Conservation (phyloP, 2,888 invertebrate species). For the Scaeva pyrastri region DNA sequence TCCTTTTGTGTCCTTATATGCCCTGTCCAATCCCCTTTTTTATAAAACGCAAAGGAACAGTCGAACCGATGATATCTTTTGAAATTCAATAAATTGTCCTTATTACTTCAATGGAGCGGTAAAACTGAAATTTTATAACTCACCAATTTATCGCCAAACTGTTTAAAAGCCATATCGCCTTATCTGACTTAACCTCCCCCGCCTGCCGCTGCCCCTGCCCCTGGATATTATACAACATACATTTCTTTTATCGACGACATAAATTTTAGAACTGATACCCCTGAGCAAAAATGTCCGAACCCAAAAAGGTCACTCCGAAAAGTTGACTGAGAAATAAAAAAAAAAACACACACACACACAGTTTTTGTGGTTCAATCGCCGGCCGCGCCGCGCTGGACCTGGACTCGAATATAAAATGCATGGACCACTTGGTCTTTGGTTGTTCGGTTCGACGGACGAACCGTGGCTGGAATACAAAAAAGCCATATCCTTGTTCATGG, state of each 20-base stretch:
- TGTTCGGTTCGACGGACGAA: conserved; percentile 23
- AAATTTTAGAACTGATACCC: conserved; percentile 58
- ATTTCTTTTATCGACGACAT: conserved; percentile 71
- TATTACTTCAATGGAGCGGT: conserved; percentile 82
- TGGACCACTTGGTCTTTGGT: conserved; percentile 67
- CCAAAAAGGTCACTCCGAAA: conserved; percentile 41
- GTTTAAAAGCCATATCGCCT: conserved; percentile 68
- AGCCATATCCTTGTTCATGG: conserved; percentile 30
- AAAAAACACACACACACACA: conserved; percentile 7
- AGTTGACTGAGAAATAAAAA: conserved; percentile 27
- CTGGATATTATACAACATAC: conserved; percentile 23
- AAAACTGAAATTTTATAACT: conserved; percentile 81
- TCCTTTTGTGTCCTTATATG: no score
- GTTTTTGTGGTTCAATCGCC: not conserved
- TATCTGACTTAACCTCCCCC: conserved; percentile 45
- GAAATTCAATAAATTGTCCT: conserved; percentile 82
- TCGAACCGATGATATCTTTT: conserved; percentile 21
- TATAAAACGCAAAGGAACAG: no score
- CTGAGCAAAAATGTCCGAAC: not conserved
- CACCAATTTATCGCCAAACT: conserved; percentile 79
- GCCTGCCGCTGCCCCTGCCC: conserved; percentile 5
- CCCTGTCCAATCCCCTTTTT: not conserved
- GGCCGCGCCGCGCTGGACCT: no score
- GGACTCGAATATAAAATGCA: conserved; percentile 76
- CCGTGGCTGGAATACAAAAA: conserved; percentile 72